phyloP scores from a whole-genome alignment of 2,888 invertebrate genomes.

The Cheilosia impressa region DNA sequence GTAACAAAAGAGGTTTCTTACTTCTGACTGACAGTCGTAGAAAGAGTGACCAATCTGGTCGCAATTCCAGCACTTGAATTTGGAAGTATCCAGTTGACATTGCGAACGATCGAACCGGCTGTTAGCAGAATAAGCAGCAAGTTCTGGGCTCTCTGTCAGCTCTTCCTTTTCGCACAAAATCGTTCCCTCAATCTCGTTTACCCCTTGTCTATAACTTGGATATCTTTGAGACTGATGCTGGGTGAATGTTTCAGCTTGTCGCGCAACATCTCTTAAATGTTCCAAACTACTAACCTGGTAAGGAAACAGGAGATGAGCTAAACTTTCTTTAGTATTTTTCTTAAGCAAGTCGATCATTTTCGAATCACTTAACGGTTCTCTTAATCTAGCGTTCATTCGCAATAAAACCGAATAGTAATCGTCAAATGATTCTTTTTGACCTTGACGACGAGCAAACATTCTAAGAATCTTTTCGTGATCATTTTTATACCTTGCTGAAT shows the following conservation, averaged over 20 bases:
- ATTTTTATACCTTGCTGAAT: conserved; percentile 34
- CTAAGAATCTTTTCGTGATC: conserved; percentile 38
- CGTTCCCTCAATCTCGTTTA: not conserved
- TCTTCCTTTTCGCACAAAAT: not conserved
- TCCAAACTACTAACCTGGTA: too few relatives aligned
- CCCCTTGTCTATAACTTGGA: not conserved
- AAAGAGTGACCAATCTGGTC: not conserved
- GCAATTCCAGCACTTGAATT: not conserved
- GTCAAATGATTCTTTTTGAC: conserved; percentile 15
- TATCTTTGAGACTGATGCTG: not conserved
- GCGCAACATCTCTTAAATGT: too few relatives aligned
- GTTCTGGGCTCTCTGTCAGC: not conserved
- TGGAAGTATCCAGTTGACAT: not conserved
- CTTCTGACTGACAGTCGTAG: not conserved
- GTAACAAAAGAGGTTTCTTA: not conserved
- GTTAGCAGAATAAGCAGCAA: not conserved
- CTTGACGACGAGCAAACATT: conserved; percentile 2
- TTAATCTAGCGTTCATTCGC: too few relatives aligned
- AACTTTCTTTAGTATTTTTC: not conserved
- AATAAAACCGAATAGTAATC: not conserved
- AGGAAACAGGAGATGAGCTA: too few relatives aligned
- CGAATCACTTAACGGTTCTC: not conserved
- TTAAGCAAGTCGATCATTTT: not conserved
- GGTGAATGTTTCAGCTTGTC: not conserved
- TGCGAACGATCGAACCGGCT: not conserved